Evolutionary conservation across 2,113 vertebrate species (phyloP), one percentile per base, ranked within the genome.

Genomic region (Typhlomys cinereus): DNA sequence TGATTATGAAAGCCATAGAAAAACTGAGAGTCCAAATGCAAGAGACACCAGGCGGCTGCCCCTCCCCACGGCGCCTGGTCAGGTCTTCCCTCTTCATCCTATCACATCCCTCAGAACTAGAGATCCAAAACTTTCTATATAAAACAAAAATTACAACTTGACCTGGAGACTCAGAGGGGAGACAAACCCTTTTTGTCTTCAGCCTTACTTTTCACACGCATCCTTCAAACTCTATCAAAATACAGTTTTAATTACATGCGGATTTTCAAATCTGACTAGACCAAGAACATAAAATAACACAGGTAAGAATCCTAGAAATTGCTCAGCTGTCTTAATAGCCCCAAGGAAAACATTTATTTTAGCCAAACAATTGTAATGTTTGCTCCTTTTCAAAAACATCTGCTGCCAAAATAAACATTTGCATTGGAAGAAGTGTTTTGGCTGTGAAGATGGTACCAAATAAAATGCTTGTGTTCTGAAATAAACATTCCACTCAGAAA

Each of bases 371-470:
- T 70, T 89, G 50, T 76, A 89, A 90, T 84, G 83, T 95, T 92
- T 94, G 62, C 95, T 94, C 86, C 80, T 92, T 96, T 93, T 89
- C 48, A 95, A 84, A 95, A 96, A 89, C 73, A 91, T 78, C 92
- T 89, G 80, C 75, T 91, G 94, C 96, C 96, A 96, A 93, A 93
- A 95, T 89, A 96, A 95, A 94, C 85, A 94, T 94, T 86, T 94
- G 84, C 76, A 78, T 44, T 94, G 71, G 75, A 95, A 96, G 84
- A 95, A 94, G 89, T 81, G 52, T 92, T 92, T 21, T 93, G 95
- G 95, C 95, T 96, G 84, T 78, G 67, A 92, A 94, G 95, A 96
- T 57, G 75, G 50, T 52, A 93, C 91, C 52, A 94, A 89, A 92
- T 86, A 95, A 81, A 92, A 96, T 70, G 83, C 87, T 93, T 89